These are phyloP conservation scores for Blennius ocellaris DNA, from an alignment of 2,113 vertebrate species.

Conservation along the genomic window DNA sequence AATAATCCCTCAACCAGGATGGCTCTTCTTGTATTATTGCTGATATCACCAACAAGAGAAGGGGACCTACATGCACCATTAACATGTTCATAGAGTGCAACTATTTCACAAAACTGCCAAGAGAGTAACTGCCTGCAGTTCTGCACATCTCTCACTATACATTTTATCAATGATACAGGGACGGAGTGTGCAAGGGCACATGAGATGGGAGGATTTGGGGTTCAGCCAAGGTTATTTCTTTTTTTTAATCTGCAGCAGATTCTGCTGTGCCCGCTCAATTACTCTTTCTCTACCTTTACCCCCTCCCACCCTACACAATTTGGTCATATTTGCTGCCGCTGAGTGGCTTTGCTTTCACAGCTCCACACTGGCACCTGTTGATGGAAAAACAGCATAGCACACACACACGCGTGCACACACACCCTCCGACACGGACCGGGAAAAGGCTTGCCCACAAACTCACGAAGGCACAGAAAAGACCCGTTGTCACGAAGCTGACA, in stretches of 20 bases:
- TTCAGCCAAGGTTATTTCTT: conserved; percentile 62
- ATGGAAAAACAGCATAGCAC: conserved; percentile 67
- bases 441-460: background rate
- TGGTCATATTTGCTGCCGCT: conserved; percentile 42
- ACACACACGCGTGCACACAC: too few relatives aligned
- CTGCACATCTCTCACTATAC: conserved; percentile 48
- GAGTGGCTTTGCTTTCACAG: conserved; percentile 45
- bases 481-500: conserved; percentile 9
- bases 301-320: conserved; percentile 32
- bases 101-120: conserved; percentile 25
- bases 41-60: conserved; percentile 38
- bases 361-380: conserved; percentile 81
- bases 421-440: background rate
- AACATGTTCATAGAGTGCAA: conserved; percentile 53
- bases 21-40: conserved; percentile 29
- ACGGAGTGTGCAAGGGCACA: conserved; percentile 60
- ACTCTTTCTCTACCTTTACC: conserved; percentile 46
- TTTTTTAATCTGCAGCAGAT: conserved; percentile 39
- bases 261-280: conserved; percentile 55
- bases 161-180: conserved; percentile 59
- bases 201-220: conserved; percentile 48
- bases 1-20: conserved; percentile 29
- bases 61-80: conserved; percentile 36
- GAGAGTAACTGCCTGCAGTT: conserved; percentile 37
- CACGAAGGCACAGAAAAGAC: background rate